A percentile compares a stretch with the other conserved stretches of the same genome.
phyloP scores from a whole-genome alignment of 2,113 vertebrate genomes.

The Corythornis vintsioides region DNA sequence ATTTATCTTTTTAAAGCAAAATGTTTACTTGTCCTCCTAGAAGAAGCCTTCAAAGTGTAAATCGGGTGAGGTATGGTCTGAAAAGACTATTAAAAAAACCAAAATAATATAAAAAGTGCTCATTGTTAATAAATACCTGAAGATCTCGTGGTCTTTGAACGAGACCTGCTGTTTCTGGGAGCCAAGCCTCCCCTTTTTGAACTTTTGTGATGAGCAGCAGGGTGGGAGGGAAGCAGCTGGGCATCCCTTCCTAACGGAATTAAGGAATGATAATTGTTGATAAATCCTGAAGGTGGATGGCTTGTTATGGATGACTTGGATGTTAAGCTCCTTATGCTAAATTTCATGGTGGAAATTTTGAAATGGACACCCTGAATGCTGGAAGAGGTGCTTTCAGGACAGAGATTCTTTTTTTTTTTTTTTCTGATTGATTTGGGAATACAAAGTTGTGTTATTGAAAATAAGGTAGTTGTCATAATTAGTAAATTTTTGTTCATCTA shows the following conservation, averaged over 20 bases:
- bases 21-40: background rate
- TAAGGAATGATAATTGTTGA: background rate
- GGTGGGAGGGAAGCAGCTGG: rapidly evolving
- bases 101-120: background rate
- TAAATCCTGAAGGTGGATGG: background rate
- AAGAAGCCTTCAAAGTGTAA: background rate
- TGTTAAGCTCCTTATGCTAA: background rate
- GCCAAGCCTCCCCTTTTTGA: background rate
- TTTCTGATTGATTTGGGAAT: background rate
- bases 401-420: background rate
- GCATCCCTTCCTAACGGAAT: too few species aligned
- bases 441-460: background rate
- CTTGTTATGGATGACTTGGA: background rate
- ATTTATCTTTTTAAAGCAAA: background rate
- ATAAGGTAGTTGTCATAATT: background rate
- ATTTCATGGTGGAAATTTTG: background rate
- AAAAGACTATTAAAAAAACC: background rate
- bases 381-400: background rate
- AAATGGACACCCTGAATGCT: background rate
- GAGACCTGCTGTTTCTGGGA: rapidly evolving
- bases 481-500: background rate
- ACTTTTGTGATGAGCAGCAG: rapidly evolving
- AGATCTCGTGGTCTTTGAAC: rapidly evolving
- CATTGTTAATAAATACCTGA: rapidly evolving
- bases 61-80: rapidly evolving